Evolutionary conservation across 1,140 invertebrate genomes (phyloP).

Genomic region (Aphaenogaster floridana): DNA sequence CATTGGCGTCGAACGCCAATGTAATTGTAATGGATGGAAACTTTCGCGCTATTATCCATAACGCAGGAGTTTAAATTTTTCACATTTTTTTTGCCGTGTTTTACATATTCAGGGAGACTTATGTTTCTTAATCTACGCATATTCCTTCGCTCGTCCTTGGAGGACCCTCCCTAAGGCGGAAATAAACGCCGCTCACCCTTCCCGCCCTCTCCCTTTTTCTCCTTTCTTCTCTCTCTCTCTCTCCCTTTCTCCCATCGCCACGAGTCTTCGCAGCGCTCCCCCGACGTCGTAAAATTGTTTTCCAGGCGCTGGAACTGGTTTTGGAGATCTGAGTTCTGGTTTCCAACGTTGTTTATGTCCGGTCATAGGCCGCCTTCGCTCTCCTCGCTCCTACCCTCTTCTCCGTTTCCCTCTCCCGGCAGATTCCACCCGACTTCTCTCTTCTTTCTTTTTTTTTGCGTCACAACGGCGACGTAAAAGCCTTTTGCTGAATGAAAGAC

Average conservation of each 20-base stretch:
- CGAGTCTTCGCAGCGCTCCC: conserved; percentile 53
- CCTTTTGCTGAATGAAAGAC: conserved; percentile 49
- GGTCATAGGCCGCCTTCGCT: conserved; percentile 85
- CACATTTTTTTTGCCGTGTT: conserved; percentile 19
- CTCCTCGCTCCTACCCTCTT: conserved; percentile 40
- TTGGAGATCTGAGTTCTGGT: conserved; percentile 83
- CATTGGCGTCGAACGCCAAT: too few relatives aligned
- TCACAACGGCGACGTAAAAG: conserved; percentile 20
- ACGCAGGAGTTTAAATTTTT: conserved; percentile 28
- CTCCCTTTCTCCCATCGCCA: background rate
- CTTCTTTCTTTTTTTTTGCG: conserved; percentile 9
- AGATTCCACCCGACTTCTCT: conserved; percentile 33
- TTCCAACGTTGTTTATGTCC: conserved; percentile 84
- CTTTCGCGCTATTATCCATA: background rate
- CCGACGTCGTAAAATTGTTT: conserved; percentile 85
- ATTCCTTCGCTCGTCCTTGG: conserved; percentile 42
- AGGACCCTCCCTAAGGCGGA: conserved; percentile 41
- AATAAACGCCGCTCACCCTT: conserved; percentile 39
- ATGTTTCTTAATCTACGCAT: conserved; percentile 15
- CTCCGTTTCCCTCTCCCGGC: background rate
- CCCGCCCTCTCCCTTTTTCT: background rate
- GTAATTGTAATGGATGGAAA: background rate
- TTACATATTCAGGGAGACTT: background rate
- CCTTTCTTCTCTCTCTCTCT: background rate
- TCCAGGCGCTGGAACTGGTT: conserved; percentile 83